Evolutionary conservation across 2,113 vertebrate species (phyloP), one percentile per base, ranked within the genome.

Genomic region (Pterocles gutturalis): DNA sequence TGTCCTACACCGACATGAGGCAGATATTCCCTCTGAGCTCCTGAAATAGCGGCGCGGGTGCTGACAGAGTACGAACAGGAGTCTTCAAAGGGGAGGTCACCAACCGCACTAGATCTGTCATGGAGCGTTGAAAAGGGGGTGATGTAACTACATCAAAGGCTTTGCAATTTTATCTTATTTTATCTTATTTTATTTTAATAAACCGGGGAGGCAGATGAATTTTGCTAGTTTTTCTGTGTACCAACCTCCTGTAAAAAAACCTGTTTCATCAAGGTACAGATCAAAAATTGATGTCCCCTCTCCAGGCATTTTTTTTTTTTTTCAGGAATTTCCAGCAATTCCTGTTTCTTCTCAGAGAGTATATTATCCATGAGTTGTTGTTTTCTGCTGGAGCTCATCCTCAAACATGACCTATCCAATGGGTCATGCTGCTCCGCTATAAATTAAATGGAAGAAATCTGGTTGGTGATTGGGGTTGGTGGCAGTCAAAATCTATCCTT

Each of bases 311-410:
- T 81, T n/a, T n/a, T n/a, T n/a, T n/a, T n/a, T n/a, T n/a, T n/a
- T 79, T 14, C 49, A 41, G 48, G 83, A 24, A 54, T 46, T 84
- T 87, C 78, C 57, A 89, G 31, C 65, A 31, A 73, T 94, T 91
- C 54, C 48, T 57, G 7, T 64, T 82, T 89, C 54, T 46, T 22
- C 87, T 31, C 57, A 62, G 20, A 64, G 38, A 87, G 31, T 43
- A 60, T 76, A 64, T 82, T 73, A 92, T 76, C 90, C 81, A 34
- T 45, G 64, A 95, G 67, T 71, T 58, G 12, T 28, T 33, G 21
- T 36, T 84, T 64, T 90, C 82, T 89, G 90, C 79, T 34, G 51
- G 65, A 86, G 53, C 41, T 66, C 57, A 80, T 87, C 87, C 62
- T 96, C 92, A 86, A 62, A 83, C 57, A 24, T 49, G 87, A 95